Conservation (phyloP, 2,797 vertebrate species). For the Melanogrammus aeglefinus region DNA sequence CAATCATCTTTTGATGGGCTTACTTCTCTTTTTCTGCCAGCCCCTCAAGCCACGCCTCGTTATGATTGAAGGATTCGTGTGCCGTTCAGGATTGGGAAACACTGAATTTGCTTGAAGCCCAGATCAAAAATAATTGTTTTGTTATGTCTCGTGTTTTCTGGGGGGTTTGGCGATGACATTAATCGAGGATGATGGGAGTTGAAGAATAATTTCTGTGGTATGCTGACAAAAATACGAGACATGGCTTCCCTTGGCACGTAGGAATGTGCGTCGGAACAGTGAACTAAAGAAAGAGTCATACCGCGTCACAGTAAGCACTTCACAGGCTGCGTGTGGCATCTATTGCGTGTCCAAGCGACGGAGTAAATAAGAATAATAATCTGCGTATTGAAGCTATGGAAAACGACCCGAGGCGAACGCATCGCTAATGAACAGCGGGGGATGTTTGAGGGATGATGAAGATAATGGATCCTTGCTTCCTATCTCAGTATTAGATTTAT, state of each 20-base stretch:
- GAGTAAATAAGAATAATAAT: constrained; percentile 73
- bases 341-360: constrained; percentile 70
- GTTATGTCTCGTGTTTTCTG: constrained; percentile 61
- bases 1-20: constrained; percentile 69
- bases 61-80: constrained; percentile 60
- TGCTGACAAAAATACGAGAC: constrained; percentile 54
- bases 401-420: constrained; percentile 66
- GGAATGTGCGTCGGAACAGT: constrained; percentile 52
- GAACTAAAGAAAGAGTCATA: constrained; percentile 33
- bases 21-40: constrained; percentile 28
- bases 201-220: constrained; percentile 51
- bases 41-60: constrained; percentile 66
- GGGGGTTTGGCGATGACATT: constrained; percentile 62
- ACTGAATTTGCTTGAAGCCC: constrained; percentile 61
- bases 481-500: not conserved
- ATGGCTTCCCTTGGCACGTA: constrained; percentile 55
- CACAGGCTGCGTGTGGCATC: constrained; percentile 65
- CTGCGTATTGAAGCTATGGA: constrained; percentile 58
- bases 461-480: constrained; percentile 11
- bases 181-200: constrained; percentile 62
- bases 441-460: constrained; percentile 29
- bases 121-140: constrained; percentile 74
- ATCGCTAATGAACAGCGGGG: constrained; percentile 73
- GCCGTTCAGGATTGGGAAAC: constrained; percentile 63
- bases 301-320: constrained; percentile 33